phyloP scores from a whole-genome alignment of 2,888 invertebrate genomes.

The Drosophila subquinaria region DNA sequence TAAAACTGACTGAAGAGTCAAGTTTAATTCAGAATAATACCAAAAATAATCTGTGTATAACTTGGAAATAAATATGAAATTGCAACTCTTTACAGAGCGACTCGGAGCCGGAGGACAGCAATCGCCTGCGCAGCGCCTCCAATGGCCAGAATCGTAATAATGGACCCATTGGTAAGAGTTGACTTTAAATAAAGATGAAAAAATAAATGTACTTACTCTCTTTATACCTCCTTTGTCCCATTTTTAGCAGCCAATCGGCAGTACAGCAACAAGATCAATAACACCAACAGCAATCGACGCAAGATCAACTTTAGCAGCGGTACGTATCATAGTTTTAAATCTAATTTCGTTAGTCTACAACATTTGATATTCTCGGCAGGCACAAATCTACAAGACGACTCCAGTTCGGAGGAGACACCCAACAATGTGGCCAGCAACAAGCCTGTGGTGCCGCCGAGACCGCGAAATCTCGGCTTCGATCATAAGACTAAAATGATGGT shows the following conservation, averaged over 20 bases:
- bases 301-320: conserved; percentile 90
- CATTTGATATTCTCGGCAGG: conserved; percentile 25
- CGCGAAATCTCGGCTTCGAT: conserved; percentile 89
- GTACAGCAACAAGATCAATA: conserved; percentile 83
- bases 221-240: conserved; percentile 3
- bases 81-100: conserved; percentile 87
- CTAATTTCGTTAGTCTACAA: neutral
- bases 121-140: conserved; percentile 90
- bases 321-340: conserved; percentile 72
- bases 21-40: too few relatives aligned
- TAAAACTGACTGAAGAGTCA: too few relatives aligned
- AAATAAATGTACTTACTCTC: conserved; percentile 9
- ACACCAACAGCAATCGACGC: conserved; percentile 86
- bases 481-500: conserved; percentile 84
- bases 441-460: conserved; percentile 89
- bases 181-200: neutral
- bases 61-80: too few relatives aligned
- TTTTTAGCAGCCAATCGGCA: conserved; percentile 80
- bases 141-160: conserved; percentile 92
- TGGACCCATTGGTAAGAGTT: conserved; percentile 82
- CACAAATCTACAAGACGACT: conserved; percentile 89
- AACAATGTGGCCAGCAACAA: conserved; percentile 85
- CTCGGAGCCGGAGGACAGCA: conserved; percentile 88
- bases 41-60: too few relatives aligned
- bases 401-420: conserved; percentile 90